phyloP scores from a whole-genome alignment of 92 coral and sea anemone species.

The Epizoanthus ramosus region DNA sequence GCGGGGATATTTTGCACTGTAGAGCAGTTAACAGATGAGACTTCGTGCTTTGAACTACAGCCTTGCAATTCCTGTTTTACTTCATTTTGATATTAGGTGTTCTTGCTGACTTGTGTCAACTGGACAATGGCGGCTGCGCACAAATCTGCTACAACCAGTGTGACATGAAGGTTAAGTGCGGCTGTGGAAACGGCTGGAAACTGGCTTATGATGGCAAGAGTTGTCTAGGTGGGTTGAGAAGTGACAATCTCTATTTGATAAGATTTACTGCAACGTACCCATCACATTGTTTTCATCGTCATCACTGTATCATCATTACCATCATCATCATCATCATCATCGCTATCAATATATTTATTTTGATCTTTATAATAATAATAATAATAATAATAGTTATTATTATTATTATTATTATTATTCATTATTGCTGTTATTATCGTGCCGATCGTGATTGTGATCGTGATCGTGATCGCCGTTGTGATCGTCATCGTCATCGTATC shows the following conservation, averaged over 20 bases:
- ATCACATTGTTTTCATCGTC: too few species aligned
- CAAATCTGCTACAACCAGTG: conserved; percentile 93
- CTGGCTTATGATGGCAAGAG: conserved; percentile 93
- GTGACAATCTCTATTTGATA: neutral
- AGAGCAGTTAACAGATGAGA: neutral
- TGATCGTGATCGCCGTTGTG: too few species aligned
- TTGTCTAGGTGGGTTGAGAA: conserved; percentile 73
- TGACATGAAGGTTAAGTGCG: conserved; percentile 89
- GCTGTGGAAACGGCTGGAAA: conserved; percentile 90
- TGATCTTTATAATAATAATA: neutral
- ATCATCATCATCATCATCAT: too few species aligned
- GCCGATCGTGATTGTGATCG: too few species aligned
- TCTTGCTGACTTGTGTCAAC: conserved; percentile 90
- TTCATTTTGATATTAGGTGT: conserved; percentile 59
- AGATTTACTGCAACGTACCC: too few species aligned
- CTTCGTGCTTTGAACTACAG: neutral
- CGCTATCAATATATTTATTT: too few species aligned
- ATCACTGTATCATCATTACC: too few species aligned
- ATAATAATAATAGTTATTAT: neutral
- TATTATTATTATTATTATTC: neutral
- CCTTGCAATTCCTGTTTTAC: neutral
- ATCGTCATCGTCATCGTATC: too few species aligned
- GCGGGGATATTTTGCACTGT: too few species aligned
- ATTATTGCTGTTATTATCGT: too few species aligned
- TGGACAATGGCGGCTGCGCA: conserved; percentile 91